phyloP scores from a whole-genome alignment of 2,888 invertebrate species.

The Macropis europaea region DNA sequence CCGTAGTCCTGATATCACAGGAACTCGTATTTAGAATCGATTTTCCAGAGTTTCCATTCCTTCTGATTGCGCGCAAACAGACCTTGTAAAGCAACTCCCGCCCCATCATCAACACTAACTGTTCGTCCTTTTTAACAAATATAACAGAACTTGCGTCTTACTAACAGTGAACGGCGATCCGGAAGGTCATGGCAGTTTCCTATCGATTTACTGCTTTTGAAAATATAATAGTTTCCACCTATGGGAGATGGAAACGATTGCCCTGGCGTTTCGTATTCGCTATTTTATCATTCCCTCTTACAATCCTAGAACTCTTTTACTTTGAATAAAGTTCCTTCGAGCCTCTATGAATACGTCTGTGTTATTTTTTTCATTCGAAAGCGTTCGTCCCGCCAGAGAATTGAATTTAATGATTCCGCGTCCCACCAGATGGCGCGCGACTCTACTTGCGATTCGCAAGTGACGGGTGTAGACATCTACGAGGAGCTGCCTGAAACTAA shows the following conservation, averaged over 20 bases:
- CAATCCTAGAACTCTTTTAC: background rate
- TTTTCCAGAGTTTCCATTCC: constrained; percentile 52
- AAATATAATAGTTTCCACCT: background rate
- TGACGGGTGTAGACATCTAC: no score
- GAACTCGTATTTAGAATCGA: constrained; percentile 50
- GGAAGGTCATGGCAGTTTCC: constrained; percentile 40
- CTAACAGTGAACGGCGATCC: constrained; percentile 26
- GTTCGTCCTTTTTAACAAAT: constrained; percentile 77
- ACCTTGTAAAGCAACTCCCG: constrained; percentile 61
- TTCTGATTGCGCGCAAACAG: constrained; percentile 46
- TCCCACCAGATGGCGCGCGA: no score
- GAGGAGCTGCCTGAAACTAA: no score
- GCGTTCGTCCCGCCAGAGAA: no score
- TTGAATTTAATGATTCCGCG: no score
- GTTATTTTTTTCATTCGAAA: no score
- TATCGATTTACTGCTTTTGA: no score
- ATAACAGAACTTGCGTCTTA: constrained; percentile 74
- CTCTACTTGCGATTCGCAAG: no score
- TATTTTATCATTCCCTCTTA: constrained; percentile 31
- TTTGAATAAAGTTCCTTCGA: background rate
- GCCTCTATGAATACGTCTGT: no score
- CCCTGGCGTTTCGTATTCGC: constrained; percentile 37
- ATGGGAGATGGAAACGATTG: background rate
- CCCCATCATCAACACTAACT: constrained; percentile 70
- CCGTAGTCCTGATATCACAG: constrained; percentile 13